These are phyloP conservation scores for Microctenopoma lineatum DNA, from an alignment of 2,797 vertebrate genomes.

Conservation along the genomic window DNA sequence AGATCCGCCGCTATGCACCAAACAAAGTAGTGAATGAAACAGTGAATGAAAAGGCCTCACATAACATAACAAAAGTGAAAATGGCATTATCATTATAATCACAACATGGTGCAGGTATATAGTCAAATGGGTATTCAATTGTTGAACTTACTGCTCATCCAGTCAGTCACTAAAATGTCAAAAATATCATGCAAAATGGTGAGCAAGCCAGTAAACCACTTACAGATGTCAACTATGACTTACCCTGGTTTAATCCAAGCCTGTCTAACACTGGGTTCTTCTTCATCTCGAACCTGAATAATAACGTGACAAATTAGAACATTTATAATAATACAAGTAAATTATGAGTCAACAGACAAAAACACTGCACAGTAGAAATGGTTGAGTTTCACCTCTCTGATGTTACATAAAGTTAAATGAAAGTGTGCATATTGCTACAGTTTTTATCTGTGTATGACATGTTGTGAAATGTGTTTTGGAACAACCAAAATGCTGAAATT, in stretches of 20 bases:
- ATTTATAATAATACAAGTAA: not conserved
- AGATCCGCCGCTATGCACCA: conserved; percentile 86
- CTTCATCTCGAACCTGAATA: conserved; percentile 88
- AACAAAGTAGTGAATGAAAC: conserved; percentile 14
- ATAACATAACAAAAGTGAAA: not conserved
- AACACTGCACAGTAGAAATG: conserved; percentile 46
- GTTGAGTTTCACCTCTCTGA: conserved; percentile 81
- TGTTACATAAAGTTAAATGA: conserved; percentile 36
- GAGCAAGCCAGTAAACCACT: not conserved
- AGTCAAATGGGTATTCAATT: not conserved
- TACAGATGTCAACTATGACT: conserved; percentile 62
- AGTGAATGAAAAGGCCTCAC: not conserved
- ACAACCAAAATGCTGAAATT: conserved; percentile 9
- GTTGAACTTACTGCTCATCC: not conserved
- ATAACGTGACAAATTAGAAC: conserved; percentile 30
- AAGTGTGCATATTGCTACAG: conserved; percentile 2
- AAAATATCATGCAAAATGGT: not conserved
- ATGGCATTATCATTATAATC: not conserved
- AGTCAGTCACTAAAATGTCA: not conserved
- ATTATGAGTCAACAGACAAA: conserved; percentile 5
- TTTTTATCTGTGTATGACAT: conserved; percentile 12
- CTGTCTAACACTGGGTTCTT: conserved; percentile 84
- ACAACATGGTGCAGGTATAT: not conserved
- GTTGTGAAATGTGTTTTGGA: conserved; percentile 13
- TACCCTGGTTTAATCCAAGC: conserved; percentile 94